phyloP scores from a whole-genome alignment of 1,140 invertebrate species.

The Ostrea denselamellosa region DNA sequence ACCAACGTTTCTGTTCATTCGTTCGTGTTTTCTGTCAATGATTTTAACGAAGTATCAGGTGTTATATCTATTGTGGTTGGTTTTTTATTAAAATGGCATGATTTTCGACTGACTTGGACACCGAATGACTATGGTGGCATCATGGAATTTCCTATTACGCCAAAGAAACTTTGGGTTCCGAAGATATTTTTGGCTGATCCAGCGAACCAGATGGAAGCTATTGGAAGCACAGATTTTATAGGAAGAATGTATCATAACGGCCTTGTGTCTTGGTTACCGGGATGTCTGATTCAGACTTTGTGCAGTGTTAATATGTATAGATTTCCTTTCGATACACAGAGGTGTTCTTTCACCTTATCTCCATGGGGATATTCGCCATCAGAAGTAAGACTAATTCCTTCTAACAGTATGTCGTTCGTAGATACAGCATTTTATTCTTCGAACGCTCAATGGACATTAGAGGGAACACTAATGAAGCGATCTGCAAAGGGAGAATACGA shows the following conservation, averaged over 20 bases:
- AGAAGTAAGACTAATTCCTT: not conserved
- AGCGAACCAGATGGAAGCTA: not conserved
- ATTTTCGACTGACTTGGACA: conserved; percentile 41
- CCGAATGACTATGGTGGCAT: conserved; percentile 22
- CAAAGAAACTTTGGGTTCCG: conserved; percentile 38
- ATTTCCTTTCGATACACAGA: conserved; percentile 46
- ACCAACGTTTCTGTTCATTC: not conserved
- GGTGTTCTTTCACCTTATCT: not conserved
- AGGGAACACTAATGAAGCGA: not conserved
- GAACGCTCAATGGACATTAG: not conserved
- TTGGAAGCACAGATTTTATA: not conserved
- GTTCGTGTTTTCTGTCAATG: conserved; percentile 19
- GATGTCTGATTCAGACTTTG: not conserved
- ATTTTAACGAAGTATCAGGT: conserved; percentile 33
- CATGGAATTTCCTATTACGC: not conserved
- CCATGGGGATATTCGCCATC: not conserved
- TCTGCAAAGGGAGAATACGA: not conserved
- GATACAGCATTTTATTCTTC: not conserved
- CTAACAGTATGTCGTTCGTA: not conserved
- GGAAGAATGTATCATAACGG: not conserved
- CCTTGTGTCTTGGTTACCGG: not conserved
- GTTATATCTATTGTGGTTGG: not conserved
- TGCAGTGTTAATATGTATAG: conserved; percentile 41
- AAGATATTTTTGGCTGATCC: not conserved
- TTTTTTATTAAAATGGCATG: conserved; percentile 21